These are phyloP conservation scores for Helicolenus hilgendorfi DNA, from an alignment of 2,797 vertebrate genomes.

Conservation along the genomic window DNA sequence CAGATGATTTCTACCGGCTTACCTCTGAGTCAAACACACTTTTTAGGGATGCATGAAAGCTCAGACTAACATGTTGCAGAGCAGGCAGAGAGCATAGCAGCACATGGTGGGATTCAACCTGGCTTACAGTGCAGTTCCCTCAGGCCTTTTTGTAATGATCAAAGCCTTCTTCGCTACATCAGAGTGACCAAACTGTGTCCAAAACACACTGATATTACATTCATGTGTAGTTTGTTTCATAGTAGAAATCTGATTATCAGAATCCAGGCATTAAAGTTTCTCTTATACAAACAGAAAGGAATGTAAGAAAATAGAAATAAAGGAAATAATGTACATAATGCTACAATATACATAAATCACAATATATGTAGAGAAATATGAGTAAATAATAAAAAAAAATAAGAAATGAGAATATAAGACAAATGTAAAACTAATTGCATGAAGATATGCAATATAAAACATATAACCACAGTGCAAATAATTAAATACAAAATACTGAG, in stretches of 20 bases:
- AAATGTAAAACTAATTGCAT: too few species aligned
- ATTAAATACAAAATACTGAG: too few species aligned
- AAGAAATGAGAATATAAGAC: too few species aligned
- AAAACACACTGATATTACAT: neutral
- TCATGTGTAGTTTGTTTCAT: neutral
- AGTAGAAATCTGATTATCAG: neutral
- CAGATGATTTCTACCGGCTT: neutral
- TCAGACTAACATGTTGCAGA: too few species aligned
- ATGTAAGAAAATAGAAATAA: too few species aligned
- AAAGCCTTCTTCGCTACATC: neutral
- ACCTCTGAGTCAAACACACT: neutral
- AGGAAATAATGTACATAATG: rapidly evolving
- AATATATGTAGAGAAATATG: too few species aligned
- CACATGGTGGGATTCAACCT: neutral
- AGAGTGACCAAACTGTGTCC: neutral
- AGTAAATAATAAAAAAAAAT: too few species aligned
- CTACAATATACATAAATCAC: too few species aligned
- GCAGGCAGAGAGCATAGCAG: neutral
- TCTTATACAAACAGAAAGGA: too few species aligned
- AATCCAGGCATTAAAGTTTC: too few species aligned
- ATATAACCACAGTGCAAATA: too few species aligned
- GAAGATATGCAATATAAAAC: too few species aligned
- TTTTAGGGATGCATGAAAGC: neutral
- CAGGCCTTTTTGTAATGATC: neutral
- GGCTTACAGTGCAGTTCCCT: neutral